These are phyloP conservation scores for Tinamus guttatus DNA, from an alignment of 2,113 vertebrate species.

Conservation along the genomic window DNA sequence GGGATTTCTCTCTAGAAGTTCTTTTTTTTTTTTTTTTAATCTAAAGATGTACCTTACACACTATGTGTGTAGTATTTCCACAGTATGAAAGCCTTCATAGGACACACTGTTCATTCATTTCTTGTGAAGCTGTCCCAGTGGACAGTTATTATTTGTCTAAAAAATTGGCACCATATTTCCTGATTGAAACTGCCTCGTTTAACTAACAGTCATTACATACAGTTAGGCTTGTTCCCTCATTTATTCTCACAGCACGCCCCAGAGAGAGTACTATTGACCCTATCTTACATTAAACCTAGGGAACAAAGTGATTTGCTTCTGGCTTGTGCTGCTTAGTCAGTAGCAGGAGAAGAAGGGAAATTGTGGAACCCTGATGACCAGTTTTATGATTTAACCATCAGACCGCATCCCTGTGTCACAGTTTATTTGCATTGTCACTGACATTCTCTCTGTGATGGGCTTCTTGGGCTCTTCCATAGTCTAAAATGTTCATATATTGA, in stretches of 20 bases:
- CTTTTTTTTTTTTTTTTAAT: neutral
- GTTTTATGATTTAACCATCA: neutral
- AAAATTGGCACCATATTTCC: neutral
- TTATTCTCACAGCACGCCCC: neutral
- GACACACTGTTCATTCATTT: neutral
- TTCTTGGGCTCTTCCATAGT: neutral
- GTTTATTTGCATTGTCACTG: neutral
- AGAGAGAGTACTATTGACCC: neutral
- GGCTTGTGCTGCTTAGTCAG: neutral
- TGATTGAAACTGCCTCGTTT: neutral
- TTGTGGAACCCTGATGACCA: too few relatives aligned
- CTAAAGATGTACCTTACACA: neutral
- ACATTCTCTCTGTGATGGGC: neutral
- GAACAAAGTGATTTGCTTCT: neutral
- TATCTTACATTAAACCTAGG: neutral
- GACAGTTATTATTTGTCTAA: neutral
- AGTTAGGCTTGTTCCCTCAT: neutral
- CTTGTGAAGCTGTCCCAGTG: neutral
- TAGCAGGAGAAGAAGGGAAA: neutral
- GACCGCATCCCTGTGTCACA: too few relatives aligned
- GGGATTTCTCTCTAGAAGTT: neutral
- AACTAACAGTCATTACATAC: neutral
- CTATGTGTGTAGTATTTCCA: fast-evolving
- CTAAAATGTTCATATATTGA: fast-evolving
- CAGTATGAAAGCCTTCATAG: neutral